Evolutionary conservation across 2,113 vertebrate species (phyloP).

Genomic region (Urocitellus parryii): DNA sequence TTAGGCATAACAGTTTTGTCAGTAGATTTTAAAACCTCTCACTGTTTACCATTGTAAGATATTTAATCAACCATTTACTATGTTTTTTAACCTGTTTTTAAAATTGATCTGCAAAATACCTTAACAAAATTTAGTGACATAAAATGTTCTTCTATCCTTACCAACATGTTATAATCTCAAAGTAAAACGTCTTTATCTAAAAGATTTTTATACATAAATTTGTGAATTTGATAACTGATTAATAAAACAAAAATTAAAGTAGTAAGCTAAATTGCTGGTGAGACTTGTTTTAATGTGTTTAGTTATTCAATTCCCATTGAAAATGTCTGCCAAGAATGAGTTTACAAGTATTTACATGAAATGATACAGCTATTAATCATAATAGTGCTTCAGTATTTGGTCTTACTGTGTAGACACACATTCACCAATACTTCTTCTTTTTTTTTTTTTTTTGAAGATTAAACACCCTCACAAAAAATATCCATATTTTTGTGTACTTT

Average conservation of each 20-base stretch:
- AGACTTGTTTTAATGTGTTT: background rate
- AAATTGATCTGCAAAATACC: background rate
- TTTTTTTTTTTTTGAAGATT: background rate
- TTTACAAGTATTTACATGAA: conserved; percentile 22
- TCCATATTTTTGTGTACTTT: conserved; percentile 16
- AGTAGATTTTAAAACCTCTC: background rate
- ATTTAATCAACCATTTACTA: background rate
- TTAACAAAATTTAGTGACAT: background rate
- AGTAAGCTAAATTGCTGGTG: background rate
- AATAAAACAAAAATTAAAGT: background rate
- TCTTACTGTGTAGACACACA: conserved; percentile 10
- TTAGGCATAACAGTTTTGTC: background rate
- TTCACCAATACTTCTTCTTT: background rate
- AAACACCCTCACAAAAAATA: conserved; percentile 40
- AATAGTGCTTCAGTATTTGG: background rate
- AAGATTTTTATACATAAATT: background rate
- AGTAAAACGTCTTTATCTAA: conserved; percentile 11
- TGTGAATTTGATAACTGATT: background rate
- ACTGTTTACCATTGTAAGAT: background rate
- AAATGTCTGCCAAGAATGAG: background rate
- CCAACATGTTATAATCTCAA: background rate
- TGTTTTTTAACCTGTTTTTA: background rate
- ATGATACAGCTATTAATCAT: conserved; percentile 14
- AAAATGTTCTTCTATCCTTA: background rate
- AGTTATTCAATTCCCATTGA: background rate